These are phyloP conservation scores for Chaetodon auriga DNA, from an alignment of 2,113 vertebrate species.

Conservation along the genomic window DNA sequence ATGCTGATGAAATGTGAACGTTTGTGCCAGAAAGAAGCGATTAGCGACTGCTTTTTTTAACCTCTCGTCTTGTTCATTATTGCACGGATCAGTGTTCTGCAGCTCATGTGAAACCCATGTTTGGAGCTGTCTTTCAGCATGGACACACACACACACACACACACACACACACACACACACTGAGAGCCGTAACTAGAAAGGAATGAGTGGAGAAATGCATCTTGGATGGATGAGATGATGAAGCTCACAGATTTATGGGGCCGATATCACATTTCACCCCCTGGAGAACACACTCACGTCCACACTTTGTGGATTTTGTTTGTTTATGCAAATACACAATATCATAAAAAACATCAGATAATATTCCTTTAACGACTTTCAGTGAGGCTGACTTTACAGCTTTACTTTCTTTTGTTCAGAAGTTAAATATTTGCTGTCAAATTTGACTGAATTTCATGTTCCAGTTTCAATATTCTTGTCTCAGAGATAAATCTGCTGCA, in stretches of 20 bases:
- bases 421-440: neutral
- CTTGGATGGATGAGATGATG: slow-evolving; percentile 55
- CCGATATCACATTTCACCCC: slow-evolving; percentile 57
- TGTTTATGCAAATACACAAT: slow-evolving; percentile 11
- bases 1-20: slow-evolving; percentile 20
- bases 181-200: slow-evolving; percentile 54
- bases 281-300: slow-evolving; percentile 22
- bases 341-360: neutral
- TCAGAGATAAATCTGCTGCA: neutral
- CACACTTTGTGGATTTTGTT: slow-evolving; percentile 18
- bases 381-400: neutral
- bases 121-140: slow-evolving; percentile 62
- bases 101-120: slow-evolving; percentile 64
- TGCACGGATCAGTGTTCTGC: slow-evolving; percentile 67
- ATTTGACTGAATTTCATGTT: neutral
- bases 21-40: slow-evolving; percentile 38
- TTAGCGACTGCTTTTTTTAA: slow-evolving; percentile 17
- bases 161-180: slow-evolving; percentile 24
- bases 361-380: neutral
- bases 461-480: too few species aligned
- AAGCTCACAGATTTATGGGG: slow-evolving; percentile 62
- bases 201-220: slow-evolving; percentile 65
- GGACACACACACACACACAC: slow-evolving; percentile 25
- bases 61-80: slow-evolving; percentile 53
- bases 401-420: neutral